These are phyloP conservation scores for Mirza zaza DNA, from an alignment of 2,113 vertebrate genomes.

Conservation along the genomic window DNA sequence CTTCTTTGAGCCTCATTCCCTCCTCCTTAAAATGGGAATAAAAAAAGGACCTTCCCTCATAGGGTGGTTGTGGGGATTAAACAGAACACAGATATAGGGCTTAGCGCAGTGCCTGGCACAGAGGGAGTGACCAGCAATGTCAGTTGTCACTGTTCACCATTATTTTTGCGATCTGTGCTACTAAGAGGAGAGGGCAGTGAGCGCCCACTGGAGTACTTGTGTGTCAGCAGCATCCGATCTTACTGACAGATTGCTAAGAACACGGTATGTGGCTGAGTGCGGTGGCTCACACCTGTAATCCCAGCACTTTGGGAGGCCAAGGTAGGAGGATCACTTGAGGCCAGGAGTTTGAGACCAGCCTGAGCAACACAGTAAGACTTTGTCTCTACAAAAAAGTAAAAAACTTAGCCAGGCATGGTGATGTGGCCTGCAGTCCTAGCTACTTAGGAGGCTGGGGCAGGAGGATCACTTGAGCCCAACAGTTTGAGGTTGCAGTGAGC, in stretches of 20 bases:
- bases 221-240: background rate
- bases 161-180: background rate
- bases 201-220: background rate
- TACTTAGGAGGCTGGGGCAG: too few relatives aligned
- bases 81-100: too few relatives aligned
- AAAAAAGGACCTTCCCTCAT: background rate
- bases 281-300: background rate
- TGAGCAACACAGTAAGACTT: too few relatives aligned
- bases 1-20: background rate
- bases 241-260: background rate
- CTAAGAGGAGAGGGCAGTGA: background rate
- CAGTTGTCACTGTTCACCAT: too few relatives aligned
- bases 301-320: too few relatives aligned
- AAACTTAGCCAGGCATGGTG: too few relatives aligned
- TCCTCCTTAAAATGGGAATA: background rate
- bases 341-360: too few relatives aligned
- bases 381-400: too few relatives aligned
- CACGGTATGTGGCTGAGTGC: background rate
- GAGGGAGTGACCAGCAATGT: background rate
- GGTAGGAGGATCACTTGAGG: too few relatives aligned
- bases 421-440: too few relatives aligned
- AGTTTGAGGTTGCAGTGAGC: too few relatives aligned
- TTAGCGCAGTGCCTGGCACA: background rate
- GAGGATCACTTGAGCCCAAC: too few relatives aligned
- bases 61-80: background rate